phyloP scores from a whole-genome alignment of 1,140 invertebrate species.

The Metopolophium dirhodum region DNA sequence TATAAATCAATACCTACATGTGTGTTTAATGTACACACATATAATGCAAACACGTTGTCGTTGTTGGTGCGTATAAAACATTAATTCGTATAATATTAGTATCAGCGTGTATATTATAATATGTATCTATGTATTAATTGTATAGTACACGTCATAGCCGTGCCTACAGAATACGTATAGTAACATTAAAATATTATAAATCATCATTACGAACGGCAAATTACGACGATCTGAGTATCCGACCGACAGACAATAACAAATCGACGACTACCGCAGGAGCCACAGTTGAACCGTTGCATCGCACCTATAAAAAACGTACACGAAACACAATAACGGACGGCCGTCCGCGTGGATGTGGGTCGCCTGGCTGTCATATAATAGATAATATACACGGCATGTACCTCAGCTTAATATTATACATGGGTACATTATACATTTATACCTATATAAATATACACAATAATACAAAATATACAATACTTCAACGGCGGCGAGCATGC shows the following conservation, averaged over 20 bases:
- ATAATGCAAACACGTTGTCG: not conserved
- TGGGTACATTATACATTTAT: not conserved
- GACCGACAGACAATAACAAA: conserved; percentile 16
- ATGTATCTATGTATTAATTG: not conserved
- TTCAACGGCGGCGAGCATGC: not conserved
- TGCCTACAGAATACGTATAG: not conserved
- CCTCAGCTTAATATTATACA: not conserved
- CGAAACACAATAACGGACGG: conserved; percentile 20
- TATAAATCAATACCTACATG: too few species aligned
- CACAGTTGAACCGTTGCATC: not conserved
- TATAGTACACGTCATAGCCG: not conserved
- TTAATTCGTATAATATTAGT: not conserved
- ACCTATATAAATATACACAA: not conserved
- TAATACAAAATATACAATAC: not conserved
- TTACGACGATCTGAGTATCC: not conserved
- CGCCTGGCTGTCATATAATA: not conserved
- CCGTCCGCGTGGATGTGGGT: not conserved
- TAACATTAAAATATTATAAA: not conserved
- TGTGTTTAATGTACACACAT: not conserved
- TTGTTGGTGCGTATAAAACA: not conserved
- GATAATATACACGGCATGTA: not conserved
- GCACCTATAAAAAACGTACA: conserved; percentile 20
- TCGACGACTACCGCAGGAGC: not conserved
- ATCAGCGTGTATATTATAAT: not conserved
- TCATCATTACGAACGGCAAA: not conserved